Percentiles rank a stretch among this genome's conserved stretches.
phyloP scores from a whole-genome alignment of 1,140 invertebrate genomes.

The Ladona fulva region DNA sequence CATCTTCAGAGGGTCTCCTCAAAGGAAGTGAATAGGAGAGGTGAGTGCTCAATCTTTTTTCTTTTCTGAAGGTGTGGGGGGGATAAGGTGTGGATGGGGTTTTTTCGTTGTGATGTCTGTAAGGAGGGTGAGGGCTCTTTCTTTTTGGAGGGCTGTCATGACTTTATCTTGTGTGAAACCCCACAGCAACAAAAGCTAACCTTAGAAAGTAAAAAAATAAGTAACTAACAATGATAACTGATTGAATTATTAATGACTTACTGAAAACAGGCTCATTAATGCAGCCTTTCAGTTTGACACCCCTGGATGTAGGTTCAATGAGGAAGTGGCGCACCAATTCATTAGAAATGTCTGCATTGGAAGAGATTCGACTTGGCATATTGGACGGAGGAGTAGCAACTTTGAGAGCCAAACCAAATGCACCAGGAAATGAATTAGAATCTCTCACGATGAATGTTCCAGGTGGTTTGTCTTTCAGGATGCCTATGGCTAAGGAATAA shows the following conservation, averaged over 20 bases:
- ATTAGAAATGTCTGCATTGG: conserved; percentile 52
- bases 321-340: conserved; percentile 93
- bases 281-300: conserved; percentile 91
- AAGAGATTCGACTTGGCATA: conserved; percentile 15
- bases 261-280: conserved; percentile 96
- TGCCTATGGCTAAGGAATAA: conserved; percentile 62
- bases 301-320: conserved; percentile 90
- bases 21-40: too few species aligned
- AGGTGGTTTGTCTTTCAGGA: conserved; percentile 76
- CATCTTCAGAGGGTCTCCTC: too few species aligned
- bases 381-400: conserved; percentile 67
- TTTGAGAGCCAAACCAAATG: conserved; percentile 92
- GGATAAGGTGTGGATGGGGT: too few species aligned
- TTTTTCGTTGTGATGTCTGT: too few species aligned
- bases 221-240: too few species aligned
- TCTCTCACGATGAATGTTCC: conserved; percentile 96
- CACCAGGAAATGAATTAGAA: conserved; percentile 88
- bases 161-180: too few species aligned
- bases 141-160: too few species aligned
- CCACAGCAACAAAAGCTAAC: too few species aligned
- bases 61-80: too few species aligned
- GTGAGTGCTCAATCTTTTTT: too few species aligned
- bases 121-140: too few species aligned
- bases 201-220: too few species aligned
- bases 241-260: conserved; percentile 29